Evolutionary conservation across 2,888 invertebrate species (phyloP).

Genomic region (Hyppa rectilinea): DNA sequence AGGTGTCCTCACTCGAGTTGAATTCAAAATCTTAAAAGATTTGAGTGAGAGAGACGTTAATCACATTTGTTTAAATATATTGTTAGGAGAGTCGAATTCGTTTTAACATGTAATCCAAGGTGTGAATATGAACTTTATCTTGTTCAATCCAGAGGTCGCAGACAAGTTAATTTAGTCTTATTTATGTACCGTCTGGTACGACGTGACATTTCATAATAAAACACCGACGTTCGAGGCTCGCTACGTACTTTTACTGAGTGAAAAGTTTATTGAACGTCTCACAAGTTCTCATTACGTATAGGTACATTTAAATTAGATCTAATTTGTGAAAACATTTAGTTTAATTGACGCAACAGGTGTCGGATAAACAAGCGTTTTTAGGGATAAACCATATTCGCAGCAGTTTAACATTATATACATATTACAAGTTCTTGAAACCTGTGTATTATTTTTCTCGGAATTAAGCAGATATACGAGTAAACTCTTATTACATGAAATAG

Average conservation of each 20-base stretch:
- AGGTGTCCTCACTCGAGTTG: constrained; percentile 27
- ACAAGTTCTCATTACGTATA: constrained; percentile 71
- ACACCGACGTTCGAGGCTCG: constrained; percentile 78
- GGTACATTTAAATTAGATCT: constrained; percentile 59
- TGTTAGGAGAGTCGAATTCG: constrained; percentile 39
- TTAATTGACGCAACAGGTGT: constrained; percentile 51
- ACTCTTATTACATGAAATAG: not conserved
- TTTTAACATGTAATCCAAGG: constrained; percentile 72
- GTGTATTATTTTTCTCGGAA: constrained; percentile 2
- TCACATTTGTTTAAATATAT: constrained; percentile 36
- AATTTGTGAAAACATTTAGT: constrained; percentile 45
- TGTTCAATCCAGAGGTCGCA: constrained; percentile 83
- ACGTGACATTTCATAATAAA: constrained; percentile 89
- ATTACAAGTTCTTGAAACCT: constrained; percentile 5
- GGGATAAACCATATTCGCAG: not conserved
- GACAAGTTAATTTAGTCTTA: constrained; percentile 89
- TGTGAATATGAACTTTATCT: constrained; percentile 80
- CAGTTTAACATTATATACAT: constrained; percentile 10
- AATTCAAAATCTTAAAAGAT: constrained; percentile 26
- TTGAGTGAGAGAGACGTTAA: constrained; percentile 27
- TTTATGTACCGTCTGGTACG: constrained; percentile 89
- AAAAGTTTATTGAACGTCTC: constrained; percentile 85
- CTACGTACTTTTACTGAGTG: constrained; percentile 74
- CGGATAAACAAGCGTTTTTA: constrained; percentile 16
- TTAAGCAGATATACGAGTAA: constrained; percentile 5